Evolutionary conservation across 2,888 invertebrate species (phyloP).

Genomic region (Pseudococcus viburni): DNA sequence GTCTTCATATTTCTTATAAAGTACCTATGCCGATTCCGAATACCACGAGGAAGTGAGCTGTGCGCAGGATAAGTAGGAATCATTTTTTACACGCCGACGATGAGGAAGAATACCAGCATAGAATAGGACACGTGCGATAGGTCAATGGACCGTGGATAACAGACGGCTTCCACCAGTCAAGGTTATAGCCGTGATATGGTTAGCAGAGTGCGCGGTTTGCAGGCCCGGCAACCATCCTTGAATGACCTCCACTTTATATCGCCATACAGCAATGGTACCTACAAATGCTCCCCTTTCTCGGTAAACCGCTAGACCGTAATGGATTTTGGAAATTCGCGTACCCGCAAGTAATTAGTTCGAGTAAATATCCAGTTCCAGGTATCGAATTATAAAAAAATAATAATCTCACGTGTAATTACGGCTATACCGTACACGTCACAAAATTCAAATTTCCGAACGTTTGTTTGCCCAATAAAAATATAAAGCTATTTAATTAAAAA

Average conservation of each 20-base stretch:
- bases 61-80: conserved; percentile 35
- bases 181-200: conserved; percentile 57
- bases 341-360: too few species aligned
- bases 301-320: background rate
- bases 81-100: conserved; percentile 42
- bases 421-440: background rate
- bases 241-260: conserved; percentile 65
- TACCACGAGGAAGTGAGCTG: conserved; percentile 23
- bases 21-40: background rate
- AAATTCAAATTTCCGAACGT: background rate
- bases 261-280: conserved; percentile 35
- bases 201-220: conserved; percentile 55
- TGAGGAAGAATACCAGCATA: conserved; percentile 56
- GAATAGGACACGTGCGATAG: conserved; percentile 65
- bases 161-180: conserved; percentile 66
- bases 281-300: conserved; percentile 1
- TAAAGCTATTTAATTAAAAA: conserved; percentile 54
- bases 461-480: background rate
- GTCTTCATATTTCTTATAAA: background rate
- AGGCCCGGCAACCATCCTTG: conserved; percentile 61
- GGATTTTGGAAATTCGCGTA: background rate
- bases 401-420: background rate
- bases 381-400: background rate
- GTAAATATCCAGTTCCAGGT: background rate
- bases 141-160: conserved; percentile 66